Percentiles rank a stretch among this genome's conserved stretches.
Evolutionary conservation across 2,888 invertebrate species (phyloP).

Genomic region (Tachina grossa): DNA sequence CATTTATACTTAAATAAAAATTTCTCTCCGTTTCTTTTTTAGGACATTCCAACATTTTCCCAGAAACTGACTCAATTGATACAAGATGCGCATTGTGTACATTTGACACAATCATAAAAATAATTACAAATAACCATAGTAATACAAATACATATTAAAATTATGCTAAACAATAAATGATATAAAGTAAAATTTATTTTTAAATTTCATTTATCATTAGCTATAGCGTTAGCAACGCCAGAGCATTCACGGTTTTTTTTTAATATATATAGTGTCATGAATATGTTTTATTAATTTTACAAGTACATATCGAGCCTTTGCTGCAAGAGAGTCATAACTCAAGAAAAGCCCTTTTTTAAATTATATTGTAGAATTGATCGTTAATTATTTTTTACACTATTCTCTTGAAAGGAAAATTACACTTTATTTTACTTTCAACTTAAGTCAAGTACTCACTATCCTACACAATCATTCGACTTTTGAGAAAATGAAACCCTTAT

Average conservation of each 20-base stretch:
- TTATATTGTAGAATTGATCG: too few species aligned
- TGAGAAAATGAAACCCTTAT: too few species aligned
- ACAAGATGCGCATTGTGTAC: constrained; percentile 82
- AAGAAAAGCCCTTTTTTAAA: too few species aligned
- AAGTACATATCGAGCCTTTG: not conserved
- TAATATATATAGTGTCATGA: constrained; percentile 29
- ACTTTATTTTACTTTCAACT: too few species aligned
- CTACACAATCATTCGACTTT: too few species aligned
- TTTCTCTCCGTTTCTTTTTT: constrained; percentile 43
- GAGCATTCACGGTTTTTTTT: constrained; percentile 17
- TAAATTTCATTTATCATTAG: constrained; percentile 23
- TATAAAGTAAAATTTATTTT: constrained; percentile 38
- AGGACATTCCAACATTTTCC: constrained; percentile 83
- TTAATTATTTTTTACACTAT: too few species aligned
- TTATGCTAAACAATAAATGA: constrained; percentile 45
- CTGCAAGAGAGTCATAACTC: too few species aligned
- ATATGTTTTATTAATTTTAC: constrained; percentile 41
- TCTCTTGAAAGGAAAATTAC: too few species aligned
- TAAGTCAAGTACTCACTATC: too few species aligned
- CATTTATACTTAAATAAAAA: constrained; percentile 39
- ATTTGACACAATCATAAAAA: constrained; percentile 75
- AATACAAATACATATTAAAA: constrained; percentile 41
- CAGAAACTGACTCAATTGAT: constrained; percentile 82
- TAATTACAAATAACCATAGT: constrained; percentile 13
- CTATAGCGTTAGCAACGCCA: constrained; percentile 17